These are phyloP conservation scores for Notoglanidium macrostoma DNA, from an alignment of 2,797 vertebrate species.

Conservation along the genomic window DNA sequence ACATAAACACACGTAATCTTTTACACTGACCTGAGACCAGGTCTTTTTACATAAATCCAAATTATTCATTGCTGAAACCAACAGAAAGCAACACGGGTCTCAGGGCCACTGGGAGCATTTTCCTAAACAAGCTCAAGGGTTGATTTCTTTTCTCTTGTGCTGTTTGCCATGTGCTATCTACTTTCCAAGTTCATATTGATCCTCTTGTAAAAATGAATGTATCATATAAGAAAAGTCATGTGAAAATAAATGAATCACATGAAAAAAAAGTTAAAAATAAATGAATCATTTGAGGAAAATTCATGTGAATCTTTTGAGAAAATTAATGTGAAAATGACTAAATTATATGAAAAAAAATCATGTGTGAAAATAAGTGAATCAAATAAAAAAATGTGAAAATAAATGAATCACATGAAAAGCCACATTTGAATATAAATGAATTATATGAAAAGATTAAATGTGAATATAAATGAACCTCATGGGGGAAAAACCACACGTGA, in stretches of 20 bases:
- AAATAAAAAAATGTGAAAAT: too few species aligned
- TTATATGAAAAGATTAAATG: background rate
- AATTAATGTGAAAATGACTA: background rate
- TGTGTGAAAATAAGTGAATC: too few species aligned
- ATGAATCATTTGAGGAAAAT: background rate
- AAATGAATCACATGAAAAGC: background rate
- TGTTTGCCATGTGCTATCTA: slow-evolving; percentile 1
- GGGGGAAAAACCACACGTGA: background rate
- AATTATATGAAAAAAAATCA: background rate
- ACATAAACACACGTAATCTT: slow-evolving; percentile 9
- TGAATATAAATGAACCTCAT: background rate
- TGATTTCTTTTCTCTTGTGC: background rate
- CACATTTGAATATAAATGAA: background rate
- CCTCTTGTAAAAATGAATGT: background rate
- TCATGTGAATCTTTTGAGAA: too few species aligned
- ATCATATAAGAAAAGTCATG: too few species aligned
- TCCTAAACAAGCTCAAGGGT: slow-evolving; percentile 19
- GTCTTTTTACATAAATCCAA: background rate
- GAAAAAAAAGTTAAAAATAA: background rate
- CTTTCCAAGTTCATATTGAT: slow-evolving; percentile 34
- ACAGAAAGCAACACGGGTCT: background rate
- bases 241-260: too few species aligned
- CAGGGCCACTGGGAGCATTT: background rate
- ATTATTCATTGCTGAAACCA: background rate
- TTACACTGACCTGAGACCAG: background rate